Evolutionary conservation across 2,888 invertebrate species (phyloP), one percentile per base, ranked within the genome.

Genomic region (Meteorus colon): DNA sequence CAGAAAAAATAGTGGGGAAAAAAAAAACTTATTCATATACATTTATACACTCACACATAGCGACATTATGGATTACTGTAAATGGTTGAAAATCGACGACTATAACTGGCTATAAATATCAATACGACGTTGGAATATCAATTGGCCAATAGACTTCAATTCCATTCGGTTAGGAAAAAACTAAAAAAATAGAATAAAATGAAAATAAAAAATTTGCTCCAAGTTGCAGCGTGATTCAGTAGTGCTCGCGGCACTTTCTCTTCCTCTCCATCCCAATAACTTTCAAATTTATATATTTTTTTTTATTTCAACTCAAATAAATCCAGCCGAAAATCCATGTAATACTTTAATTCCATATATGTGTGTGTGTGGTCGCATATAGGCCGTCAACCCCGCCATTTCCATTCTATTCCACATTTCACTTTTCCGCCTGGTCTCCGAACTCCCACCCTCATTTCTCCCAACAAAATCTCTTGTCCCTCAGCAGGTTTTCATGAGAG

Each of bases 1-100:
- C 76, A 79, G 80, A 77, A 79, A 72, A 69, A 55, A 77, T 75
- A 24, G 24, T 1, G 24, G 77, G 77, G 79, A 78, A 79, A 80
- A 81, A 77, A 81, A 72, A 66, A 76, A 59, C 68, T 66, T 76
- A 73, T 78, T 68, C 60, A 76, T 51, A 69, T 31, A 24, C 19
- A 62, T 37, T 48, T 12, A 34, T n/a, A 10, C 19, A 55, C 55
- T 55, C 5, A n/a, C 19, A 55, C 55, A 55, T 19, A 19, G 6
- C 55, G 55, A 19, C 19, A 19, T 55, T 19, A 55, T 55, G 55
- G 19, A 55, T 55, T 55, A 55, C 55, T 19, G 8, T 55, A 55
- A 55, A 55, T 55, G 59, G 51, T 45, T 48, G 45, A 29, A 41
- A 24, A 63, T 55, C 48, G 48, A 29, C 48, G 67, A 72, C 66